phyloP scores from a whole-genome alignment of 2,797 vertebrate species.

The Cryptoblepharus egeriae region DNA sequence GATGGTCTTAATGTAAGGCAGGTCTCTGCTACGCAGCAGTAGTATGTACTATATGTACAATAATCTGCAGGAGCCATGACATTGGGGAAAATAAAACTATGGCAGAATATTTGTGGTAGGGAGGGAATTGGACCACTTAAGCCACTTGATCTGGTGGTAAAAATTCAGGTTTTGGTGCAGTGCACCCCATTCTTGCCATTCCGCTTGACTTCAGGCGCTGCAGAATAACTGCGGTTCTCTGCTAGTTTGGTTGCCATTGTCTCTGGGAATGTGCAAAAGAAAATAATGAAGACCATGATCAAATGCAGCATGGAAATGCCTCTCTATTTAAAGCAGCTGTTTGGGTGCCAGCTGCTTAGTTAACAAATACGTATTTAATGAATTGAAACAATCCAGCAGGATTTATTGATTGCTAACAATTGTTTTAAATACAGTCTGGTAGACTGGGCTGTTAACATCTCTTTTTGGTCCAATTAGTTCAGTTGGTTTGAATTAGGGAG shows the following conservation, averaged over 20 bases:
- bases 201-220: not conserved
- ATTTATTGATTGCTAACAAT: conserved; percentile 85
- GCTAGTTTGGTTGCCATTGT: conserved; percentile 51
- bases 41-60: too few species aligned
- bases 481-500: conserved; percentile 87
- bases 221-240: conserved; percentile 35
- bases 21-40: too few species aligned
- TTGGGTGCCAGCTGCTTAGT: conserved; percentile 80
- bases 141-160: too few species aligned
- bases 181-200: too few species aligned
- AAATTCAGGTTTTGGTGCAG: too few species aligned
- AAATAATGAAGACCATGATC: conserved; percentile 74
- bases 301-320: conserved; percentile 72
- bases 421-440: conserved; percentile 83
- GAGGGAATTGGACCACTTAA: too few species aligned
- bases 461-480: conserved; percentile 81
- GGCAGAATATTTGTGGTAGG: too few species aligned
- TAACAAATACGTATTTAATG: conserved; percentile 82
- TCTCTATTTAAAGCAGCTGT: conserved; percentile 86
- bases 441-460: conserved; percentile 75
- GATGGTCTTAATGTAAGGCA: too few species aligned
- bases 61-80: too few species aligned
- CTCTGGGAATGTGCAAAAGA: conserved; percentile 64
- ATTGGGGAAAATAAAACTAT: too few species aligned
- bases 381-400: conserved; percentile 80